phyloP scores from a whole-genome alignment of 2,888 invertebrate species.

The Tupiocoris notatus region DNA sequence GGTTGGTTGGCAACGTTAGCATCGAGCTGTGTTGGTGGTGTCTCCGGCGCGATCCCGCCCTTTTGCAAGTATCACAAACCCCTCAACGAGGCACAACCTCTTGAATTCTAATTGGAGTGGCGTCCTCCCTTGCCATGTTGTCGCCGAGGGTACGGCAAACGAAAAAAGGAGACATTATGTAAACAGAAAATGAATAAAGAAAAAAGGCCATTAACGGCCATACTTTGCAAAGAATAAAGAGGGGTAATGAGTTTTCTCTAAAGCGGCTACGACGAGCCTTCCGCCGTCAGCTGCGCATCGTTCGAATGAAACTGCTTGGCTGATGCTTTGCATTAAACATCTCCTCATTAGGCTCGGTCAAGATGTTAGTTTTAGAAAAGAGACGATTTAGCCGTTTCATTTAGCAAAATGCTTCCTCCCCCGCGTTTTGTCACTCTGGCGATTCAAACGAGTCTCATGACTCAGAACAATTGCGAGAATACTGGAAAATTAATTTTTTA shows the following conservation, averaged over 20 bases:
- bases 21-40: not conserved
- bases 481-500: too few species aligned
- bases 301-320: slow-evolving; percentile 24
- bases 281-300: slow-evolving; percentile 15
- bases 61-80: not conserved
- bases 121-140: not conserved
- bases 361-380: slow-evolving; percentile 16
- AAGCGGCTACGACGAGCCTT: slow-evolving; percentile 1
- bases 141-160: slow-evolving; percentile 2
- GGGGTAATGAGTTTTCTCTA: slow-evolving; percentile 35
- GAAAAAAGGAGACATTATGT: slow-evolving; percentile 1
- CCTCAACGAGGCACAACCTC: not conserved
- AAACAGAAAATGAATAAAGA: slow-evolving; percentile 8
- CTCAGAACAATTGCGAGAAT: too few species aligned
- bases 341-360: slow-evolving; percentile 34
- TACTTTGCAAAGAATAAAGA: slow-evolving; percentile 37
- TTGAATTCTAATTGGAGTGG: slow-evolving; percentile 28
- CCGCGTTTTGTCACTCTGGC: not conserved
- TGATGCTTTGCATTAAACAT: slow-evolving; percentile 32
- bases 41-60: not conserved
- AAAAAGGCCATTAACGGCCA: slow-evolving; percentile 37
- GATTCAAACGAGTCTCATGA: too few species aligned
- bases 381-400: slow-evolving; percentile 29
- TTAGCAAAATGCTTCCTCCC: slow-evolving; percentile 2
- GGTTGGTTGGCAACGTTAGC: not conserved